Conservation (phyloP, 2,797 vertebrate genomes). For the Falco rusticolus region DNA sequence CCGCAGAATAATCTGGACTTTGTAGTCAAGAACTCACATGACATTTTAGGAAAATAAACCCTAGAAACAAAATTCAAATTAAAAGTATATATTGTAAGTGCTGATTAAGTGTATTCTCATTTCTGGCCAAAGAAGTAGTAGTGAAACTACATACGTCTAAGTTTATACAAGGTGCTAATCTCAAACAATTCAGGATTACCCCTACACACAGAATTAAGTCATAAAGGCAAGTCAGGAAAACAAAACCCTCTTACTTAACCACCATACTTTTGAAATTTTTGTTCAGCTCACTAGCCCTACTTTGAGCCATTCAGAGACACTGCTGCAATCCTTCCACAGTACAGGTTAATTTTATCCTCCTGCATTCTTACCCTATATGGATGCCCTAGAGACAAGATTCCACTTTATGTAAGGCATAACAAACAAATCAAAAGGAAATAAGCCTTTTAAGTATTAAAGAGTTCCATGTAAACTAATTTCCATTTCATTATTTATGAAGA, state of each 20-base stretch:
- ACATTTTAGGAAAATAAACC: neutral
- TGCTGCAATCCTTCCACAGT: neutral
- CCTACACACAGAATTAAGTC: neutral
- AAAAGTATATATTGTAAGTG: neutral
- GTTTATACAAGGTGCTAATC: neutral
- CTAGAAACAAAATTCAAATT: neutral
- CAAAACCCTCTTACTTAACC: neutral
- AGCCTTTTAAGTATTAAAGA: neutral
- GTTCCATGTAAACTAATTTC: neutral
- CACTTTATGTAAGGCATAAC: neutral
- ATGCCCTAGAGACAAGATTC: neutral
- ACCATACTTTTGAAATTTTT: neutral
- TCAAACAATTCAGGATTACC: neutral
- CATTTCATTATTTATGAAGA: neutral
- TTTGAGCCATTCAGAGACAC: neutral
- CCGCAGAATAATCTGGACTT: neutral
- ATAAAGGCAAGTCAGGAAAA: neutral
- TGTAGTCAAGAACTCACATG: neutral
- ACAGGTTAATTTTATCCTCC: neutral
- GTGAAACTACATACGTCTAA: neutral
- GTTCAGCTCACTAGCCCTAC: neutral
- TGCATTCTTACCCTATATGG: too few species aligned
- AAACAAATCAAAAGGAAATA: neutral
- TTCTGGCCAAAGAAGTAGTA: neutral
- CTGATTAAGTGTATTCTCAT: neutral